phyloP scores from a whole-genome alignment of 2,113 vertebrate species.

The Semicossyphus pulcher region DNA sequence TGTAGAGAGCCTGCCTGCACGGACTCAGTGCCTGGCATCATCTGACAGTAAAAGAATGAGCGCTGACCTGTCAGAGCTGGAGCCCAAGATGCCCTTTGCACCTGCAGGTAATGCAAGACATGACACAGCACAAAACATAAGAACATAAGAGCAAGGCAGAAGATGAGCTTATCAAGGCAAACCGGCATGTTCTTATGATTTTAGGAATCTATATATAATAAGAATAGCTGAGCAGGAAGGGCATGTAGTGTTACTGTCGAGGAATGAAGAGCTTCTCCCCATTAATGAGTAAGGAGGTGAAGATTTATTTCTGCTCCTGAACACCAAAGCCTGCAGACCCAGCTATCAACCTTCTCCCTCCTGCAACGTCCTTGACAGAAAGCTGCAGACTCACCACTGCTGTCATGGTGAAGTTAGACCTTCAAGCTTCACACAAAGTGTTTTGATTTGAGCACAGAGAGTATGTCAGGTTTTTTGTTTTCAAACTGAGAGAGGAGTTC shows the following conservation, averaged over 20 bases:
- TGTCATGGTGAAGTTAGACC: too few relatives aligned
- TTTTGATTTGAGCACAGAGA: too few relatives aligned
- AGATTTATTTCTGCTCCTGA: too few relatives aligned
- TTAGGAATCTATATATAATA: not conserved
- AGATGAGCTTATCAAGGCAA: not conserved
- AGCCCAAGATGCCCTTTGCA: slow-evolving; percentile 88
- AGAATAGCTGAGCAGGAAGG: not conserved
- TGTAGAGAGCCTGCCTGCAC: slow-evolving; percentile 91
- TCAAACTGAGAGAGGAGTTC: too few relatives aligned
- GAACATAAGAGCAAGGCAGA: not conserved
- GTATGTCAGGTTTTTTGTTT: too few relatives aligned
- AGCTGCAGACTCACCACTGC: too few relatives aligned
- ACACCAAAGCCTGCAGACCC: too few relatives aligned
- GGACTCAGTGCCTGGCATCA: slow-evolving; percentile 84
- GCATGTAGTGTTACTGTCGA: not conserved
- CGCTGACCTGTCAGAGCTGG: slow-evolving; percentile 95
- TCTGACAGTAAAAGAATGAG: slow-evolving; percentile 95
- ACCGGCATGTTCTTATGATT: not conserved
- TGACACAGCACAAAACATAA: not conserved
- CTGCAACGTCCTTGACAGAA: too few relatives aligned
- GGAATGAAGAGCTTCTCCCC: not conserved
- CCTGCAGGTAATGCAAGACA: slow-evolving; percentile 87
- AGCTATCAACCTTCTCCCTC: too few relatives aligned
- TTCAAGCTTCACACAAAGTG: too few relatives aligned
- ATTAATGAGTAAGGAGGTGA: too few relatives aligned